These are phyloP conservation scores for Chironomus striatipennis DNA, from an alignment of 1,140 invertebrate species.

Conservation along the genomic window DNA sequence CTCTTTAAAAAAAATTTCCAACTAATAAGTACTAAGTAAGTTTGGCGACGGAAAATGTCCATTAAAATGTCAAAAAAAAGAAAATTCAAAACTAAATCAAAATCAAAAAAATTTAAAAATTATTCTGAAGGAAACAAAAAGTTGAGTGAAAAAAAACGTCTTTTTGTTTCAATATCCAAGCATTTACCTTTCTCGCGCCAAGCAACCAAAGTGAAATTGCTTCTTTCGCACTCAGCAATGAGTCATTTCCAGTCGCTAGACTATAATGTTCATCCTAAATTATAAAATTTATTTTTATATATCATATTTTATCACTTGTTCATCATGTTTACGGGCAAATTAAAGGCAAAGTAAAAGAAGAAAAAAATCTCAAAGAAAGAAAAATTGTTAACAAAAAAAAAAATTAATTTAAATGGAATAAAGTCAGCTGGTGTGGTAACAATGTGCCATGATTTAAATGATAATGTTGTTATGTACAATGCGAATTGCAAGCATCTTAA, in stretches of 20 bases:
- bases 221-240: constrained; percentile 79
- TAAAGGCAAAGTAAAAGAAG: too few species aligned
- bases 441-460: too few species aligned
- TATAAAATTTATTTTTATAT: constrained; percentile 15
- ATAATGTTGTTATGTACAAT: too few species aligned
- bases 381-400: too few species aligned
- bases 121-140: too few species aligned
- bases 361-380: too few species aligned
- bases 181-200: constrained; percentile 70
- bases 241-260: constrained; percentile 56
- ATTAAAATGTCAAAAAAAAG: constrained; percentile 15
- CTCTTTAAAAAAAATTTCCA: neutral
- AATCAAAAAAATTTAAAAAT: constrained; percentile 1
- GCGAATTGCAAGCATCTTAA: too few species aligned
- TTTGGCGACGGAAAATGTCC: neutral
- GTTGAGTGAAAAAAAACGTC: too few species aligned
- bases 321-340: too few species aligned
- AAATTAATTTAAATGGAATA: too few species aligned
- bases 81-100: neutral
- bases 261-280: constrained; percentile 57
- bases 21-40: neutral
- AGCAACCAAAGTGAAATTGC: constrained; percentile 83
- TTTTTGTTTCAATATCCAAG: too few species aligned
- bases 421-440: too few species aligned
- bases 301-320: constrained; percentile 1